Evolutionary conservation across 2,113 vertebrate genomes (phyloP).

Genomic region (Pelecanus crispus): DNA sequence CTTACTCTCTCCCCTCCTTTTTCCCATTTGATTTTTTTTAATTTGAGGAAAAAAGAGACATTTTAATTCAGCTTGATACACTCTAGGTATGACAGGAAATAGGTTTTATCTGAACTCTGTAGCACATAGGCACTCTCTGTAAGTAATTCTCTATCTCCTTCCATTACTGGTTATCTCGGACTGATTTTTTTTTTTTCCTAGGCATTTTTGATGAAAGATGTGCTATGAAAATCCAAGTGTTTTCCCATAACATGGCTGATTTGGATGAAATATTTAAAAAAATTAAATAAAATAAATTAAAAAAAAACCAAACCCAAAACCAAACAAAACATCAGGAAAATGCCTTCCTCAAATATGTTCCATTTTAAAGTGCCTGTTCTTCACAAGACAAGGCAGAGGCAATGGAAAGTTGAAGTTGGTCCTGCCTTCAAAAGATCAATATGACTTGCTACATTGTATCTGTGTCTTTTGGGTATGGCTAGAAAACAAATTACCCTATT

Average conservation of each 20-base stretch:
- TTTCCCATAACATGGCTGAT: neutral
- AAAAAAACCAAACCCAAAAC: neutral
- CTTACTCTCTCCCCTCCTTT: slow-evolving; percentile 4
- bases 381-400: neutral
- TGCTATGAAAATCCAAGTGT: neutral
- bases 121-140: neutral
- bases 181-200: neutral
- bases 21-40: neutral
- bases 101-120: neutral
- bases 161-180: neutral
- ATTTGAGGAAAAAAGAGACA: slow-evolving; percentile 24
- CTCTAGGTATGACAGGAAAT: neutral
- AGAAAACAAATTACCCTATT: neutral
- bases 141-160: neutral
- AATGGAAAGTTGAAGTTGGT: neutral
- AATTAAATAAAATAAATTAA: neutral
- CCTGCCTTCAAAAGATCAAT: neutral
- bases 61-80: slow-evolving; percentile 37
- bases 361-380: neutral
- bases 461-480: neutral
- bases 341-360: neutral
- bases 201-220: neutral
- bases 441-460: neutral
- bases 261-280: neutral
- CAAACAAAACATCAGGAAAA: neutral